phyloP scores from a whole-genome alignment of 2,113 vertebrate genomes.

The Colistium nudipinnis region DNA sequence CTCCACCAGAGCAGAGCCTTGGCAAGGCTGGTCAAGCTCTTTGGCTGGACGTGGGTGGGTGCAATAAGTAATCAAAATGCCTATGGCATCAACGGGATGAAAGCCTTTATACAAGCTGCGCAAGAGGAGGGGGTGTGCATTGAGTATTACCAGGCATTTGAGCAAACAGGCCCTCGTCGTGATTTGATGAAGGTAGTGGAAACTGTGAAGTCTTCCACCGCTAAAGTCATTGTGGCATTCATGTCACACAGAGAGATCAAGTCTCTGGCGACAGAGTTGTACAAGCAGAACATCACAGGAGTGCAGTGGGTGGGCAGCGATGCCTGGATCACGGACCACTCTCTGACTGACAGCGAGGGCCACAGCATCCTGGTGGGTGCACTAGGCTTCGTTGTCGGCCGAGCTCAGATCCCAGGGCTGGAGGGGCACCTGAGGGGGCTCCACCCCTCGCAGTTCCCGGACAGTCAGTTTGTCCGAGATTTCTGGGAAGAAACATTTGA shows the following conservation, averaged over 20 bases:
- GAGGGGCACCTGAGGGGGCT: conserved; percentile 72
- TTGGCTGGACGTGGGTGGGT: conserved; percentile 85
- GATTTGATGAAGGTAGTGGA: conserved; percentile 22
- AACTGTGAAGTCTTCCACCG: conserved; percentile 62
- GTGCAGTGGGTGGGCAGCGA: conserved; percentile 83
- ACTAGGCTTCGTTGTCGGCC: conserved; percentile 77
- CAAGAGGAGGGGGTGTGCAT: conserved; percentile 79
- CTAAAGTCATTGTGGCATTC: conserved; percentile 81
- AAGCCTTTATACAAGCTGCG: conserved; percentile 76
- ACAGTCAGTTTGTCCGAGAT: conserved; percentile 77
- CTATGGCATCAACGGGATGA: conserved; percentile 80
- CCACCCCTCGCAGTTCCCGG: conserved; percentile 75
- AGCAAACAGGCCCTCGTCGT: conserved; percentile 37
- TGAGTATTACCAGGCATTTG: conserved; percentile 73
- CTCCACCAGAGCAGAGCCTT: conserved; percentile 81
- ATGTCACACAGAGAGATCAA: conserved; percentile 82
- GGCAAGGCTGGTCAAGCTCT: conserved; percentile 78
- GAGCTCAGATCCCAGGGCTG: conserved; percentile 74
- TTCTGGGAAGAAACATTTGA: conserved; percentile 82
- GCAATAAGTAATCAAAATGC: conserved; percentile 70
- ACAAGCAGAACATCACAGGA: conserved; percentile 75
- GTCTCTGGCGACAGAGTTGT: conserved; percentile 71
- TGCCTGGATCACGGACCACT: conserved; percentile 83
- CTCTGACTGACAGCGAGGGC: conserved; percentile 68
- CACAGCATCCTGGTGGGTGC: conserved; percentile 72